These are phyloP conservation scores for Synergus japonicus DNA, from an alignment of 2,888 invertebrate genomes.

Conservation along the genomic window DNA sequence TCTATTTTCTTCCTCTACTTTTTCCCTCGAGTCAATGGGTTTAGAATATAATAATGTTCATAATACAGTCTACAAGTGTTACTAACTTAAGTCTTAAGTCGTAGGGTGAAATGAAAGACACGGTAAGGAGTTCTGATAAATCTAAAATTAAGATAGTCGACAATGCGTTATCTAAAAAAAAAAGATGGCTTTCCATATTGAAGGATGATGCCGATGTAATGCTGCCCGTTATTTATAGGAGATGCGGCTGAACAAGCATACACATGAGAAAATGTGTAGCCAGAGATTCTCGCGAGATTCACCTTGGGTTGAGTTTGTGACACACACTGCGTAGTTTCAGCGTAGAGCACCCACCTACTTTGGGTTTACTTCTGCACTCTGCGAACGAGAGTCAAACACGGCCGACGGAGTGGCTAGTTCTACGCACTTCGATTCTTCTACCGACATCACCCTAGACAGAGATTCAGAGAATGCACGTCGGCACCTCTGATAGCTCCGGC, in stretches of 20 bases:
- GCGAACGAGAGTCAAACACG: slow-evolving; percentile 63
- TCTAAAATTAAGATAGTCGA: slow-evolving; percentile 35
- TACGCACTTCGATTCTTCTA: slow-evolving; percentile 73
- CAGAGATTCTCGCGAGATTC: slow-evolving; percentile 75
- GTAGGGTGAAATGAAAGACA: slow-evolving; percentile 11
- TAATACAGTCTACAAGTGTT: slow-evolving; percentile 7
- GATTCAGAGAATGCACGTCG: slow-evolving; percentile 58
- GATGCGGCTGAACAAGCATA: slow-evolving; percentile 75
- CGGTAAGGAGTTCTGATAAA: slow-evolving; percentile 39
- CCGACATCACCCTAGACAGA: slow-evolving; percentile 60
- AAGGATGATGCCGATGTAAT: slow-evolving; percentile 70
- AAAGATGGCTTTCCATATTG: slow-evolving; percentile 60
- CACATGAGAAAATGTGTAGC: slow-evolving; percentile 72
- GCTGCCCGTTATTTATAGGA: slow-evolving; percentile 77
- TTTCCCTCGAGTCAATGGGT: slow-evolving; percentile 8
- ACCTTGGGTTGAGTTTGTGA: slow-evolving; percentile 75
- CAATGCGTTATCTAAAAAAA: slow-evolving; percentile 45
- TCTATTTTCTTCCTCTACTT: not conserved
- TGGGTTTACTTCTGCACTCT: slow-evolving; percentile 75
- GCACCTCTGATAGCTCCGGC: slow-evolving; percentile 65
- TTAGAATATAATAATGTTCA: slow-evolving; percentile 3
- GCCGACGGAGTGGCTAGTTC: slow-evolving; percentile 69
- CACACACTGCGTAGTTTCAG: slow-evolving; percentile 76
- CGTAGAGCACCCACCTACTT: slow-evolving; percentile 75
- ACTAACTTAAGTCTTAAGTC: slow-evolving; percentile 33